A percentile compares a stretch with the other conserved stretches of the same genome.
phyloP scores from a whole-genome alignment of 2,888 invertebrate genomes.

The Catonia carolina region DNA sequence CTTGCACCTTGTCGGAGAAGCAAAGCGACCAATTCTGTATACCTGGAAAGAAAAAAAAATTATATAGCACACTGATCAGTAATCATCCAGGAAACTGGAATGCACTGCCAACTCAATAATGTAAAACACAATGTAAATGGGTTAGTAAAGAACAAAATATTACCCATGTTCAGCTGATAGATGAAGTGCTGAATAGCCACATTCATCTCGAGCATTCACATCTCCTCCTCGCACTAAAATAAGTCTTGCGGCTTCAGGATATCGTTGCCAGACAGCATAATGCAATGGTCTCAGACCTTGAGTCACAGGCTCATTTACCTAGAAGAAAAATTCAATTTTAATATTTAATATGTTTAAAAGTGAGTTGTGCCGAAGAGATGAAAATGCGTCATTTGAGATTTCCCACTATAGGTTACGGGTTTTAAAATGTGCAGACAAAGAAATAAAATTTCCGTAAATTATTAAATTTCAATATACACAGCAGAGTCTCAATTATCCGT shows the following conservation, averaged over 20 bases:
- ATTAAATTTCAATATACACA: too few relatives aligned
- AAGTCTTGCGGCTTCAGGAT: constrained; percentile 70
- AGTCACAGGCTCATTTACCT: constrained; percentile 70
- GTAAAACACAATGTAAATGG: too few relatives aligned
- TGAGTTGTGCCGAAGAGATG: too few relatives aligned
- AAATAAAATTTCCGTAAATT: too few relatives aligned
- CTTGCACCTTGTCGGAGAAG: constrained; percentile 70
- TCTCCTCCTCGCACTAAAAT: constrained; percentile 75
- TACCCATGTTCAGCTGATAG: constrained; percentile 83
- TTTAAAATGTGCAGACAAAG: too few relatives aligned
- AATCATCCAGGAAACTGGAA: too few relatives aligned
- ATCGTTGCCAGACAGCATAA: constrained; percentile 86
- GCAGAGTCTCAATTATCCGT: too few relatives aligned
- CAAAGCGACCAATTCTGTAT: constrained; percentile 60
- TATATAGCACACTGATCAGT: too few relatives aligned
- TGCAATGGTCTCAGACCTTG: constrained; percentile 84
- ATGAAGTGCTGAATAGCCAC: constrained; percentile 86
- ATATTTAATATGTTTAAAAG: too few relatives aligned
- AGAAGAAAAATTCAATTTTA: constrained; percentile 21
- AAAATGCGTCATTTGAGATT: too few relatives aligned
- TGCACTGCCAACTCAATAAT: too few relatives aligned
- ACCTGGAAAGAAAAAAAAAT: constrained; percentile 43
- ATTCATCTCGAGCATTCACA: constrained; percentile 76
- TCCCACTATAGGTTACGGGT: too few relatives aligned
- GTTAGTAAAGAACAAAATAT: constrained; percentile 33